A percentile compares a stretch with the other conserved stretches of the same genome.
phyloP scores from a whole-genome alignment of 1,140 invertebrate species.

The Venturia canescens region DNA sequence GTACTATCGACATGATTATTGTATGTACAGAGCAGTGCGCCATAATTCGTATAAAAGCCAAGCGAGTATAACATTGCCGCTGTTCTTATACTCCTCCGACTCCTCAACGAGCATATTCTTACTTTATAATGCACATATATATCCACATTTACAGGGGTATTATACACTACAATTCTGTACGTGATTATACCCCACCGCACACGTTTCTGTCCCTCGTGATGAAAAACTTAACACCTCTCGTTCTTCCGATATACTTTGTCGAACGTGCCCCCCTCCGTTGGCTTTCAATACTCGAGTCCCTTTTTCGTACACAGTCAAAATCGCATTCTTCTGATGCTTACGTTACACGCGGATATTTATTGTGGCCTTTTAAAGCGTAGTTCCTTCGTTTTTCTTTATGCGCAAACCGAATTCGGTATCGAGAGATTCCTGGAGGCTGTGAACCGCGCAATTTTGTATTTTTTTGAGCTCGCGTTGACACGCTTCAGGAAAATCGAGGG shows the following conservation, averaged over 20 bases:
- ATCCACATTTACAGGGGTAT: neutral
- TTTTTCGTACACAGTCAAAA: neutral
- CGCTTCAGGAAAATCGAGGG: too few species aligned
- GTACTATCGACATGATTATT: conserved; percentile 26
- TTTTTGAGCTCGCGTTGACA: too few species aligned
- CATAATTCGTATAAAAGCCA: conserved; percentile 32
- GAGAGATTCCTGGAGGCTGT: too few species aligned
- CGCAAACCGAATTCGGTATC: too few species aligned
- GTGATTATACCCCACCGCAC: conserved; percentile 18
- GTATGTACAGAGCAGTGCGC: conserved; percentile 41
- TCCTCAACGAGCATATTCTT: conserved; percentile 35
- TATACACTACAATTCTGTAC: neutral
- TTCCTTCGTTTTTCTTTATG: too few species aligned
- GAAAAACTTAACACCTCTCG: conserved; percentile 32
- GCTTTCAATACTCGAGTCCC: neutral
- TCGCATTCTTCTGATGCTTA: too few species aligned
- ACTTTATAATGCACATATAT: neutral
- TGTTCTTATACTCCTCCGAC: conserved; percentile 12
- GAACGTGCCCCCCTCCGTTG: neutral
- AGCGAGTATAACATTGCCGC: conserved; percentile 35
- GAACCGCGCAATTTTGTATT: too few species aligned
- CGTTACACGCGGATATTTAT: too few species aligned
- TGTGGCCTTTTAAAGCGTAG: too few species aligned
- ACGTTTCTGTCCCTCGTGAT: conserved; percentile 13
- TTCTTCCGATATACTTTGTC: conserved; percentile 24